phyloP scores from a whole-genome alignment of 2,888 invertebrate genomes.

The Temnothorax unifasciatus region DNA sequence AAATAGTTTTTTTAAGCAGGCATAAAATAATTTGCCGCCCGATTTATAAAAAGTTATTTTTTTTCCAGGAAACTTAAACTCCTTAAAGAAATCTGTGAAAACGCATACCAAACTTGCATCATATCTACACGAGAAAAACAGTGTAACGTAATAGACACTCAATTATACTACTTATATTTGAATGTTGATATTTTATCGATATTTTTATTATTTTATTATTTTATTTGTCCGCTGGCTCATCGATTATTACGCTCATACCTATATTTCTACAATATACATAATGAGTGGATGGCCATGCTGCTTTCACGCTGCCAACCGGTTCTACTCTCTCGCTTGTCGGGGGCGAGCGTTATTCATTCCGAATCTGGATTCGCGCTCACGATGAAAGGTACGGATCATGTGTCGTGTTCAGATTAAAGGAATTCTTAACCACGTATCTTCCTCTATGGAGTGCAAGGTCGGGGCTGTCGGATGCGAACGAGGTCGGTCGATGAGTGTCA shows the following conservation, averaged over 20 bases:
- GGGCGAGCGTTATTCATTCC: slow-evolving; percentile 10
- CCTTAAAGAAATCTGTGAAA: neutral
- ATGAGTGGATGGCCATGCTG: neutral
- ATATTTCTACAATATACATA: neutral
- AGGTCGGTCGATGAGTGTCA: slow-evolving; percentile 74
- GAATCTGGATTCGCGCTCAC: slow-evolving; percentile 1
- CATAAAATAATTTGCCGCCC: neutral
- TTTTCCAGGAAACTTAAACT: neutral
- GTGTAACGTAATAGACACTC: neutral
- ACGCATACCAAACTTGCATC: too few relatives aligned
- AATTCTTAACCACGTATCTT: slow-evolving; percentile 1
- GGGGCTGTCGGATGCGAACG: slow-evolving; percentile 63
- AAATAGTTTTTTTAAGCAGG: neutral
- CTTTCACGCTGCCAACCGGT: neutral
- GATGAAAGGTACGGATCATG: slow-evolving; percentile 28
- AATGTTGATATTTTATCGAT: neutral
- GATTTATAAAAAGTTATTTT: neutral
- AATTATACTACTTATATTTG: neutral
- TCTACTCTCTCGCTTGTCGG: neutral
- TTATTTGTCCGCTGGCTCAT: neutral
- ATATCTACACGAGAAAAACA: too few relatives aligned
- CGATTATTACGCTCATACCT: neutral
- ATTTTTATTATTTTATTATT: neutral
- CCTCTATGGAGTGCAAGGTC: slow-evolving; percentile 72
- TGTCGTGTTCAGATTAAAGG: slow-evolving; percentile 34